These are phyloP conservation scores for Ceramica pisi DNA, from an alignment of 2,888 invertebrate genomes.

Conservation along the genomic window DNA sequence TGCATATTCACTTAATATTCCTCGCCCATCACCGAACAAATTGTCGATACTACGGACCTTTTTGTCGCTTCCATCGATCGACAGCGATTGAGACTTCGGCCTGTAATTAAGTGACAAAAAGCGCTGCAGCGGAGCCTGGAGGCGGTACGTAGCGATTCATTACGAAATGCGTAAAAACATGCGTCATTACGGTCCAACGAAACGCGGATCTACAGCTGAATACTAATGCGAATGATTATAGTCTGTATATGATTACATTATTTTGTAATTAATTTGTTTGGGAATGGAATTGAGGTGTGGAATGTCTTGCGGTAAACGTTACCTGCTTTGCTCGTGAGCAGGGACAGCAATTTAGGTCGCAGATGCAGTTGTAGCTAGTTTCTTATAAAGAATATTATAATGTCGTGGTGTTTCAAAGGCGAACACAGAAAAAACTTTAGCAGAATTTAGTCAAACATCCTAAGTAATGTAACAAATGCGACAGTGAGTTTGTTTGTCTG, in stretches of 20 bases:
- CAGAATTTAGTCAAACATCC: too few relatives aligned
- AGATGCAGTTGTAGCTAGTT: background rate
- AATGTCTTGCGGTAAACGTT: constrained; percentile 13
- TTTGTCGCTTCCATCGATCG: constrained; percentile 53
- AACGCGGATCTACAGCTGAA: constrained; percentile 52
- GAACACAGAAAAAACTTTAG: too few relatives aligned
- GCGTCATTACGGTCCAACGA: constrained; percentile 59
- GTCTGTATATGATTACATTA: constrained; percentile 43
- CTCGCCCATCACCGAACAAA: constrained; percentile 54
- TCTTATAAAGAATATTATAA: background rate
- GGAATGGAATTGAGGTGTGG: constrained; percentile 45
- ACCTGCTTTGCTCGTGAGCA: background rate
- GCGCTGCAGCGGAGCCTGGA: constrained; percentile 33
- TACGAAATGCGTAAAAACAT: constrained; percentile 62
- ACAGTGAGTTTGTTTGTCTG: too few relatives aligned
- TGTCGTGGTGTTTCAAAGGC: background rate
- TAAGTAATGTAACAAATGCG: too few relatives aligned
- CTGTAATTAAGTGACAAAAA: constrained; percentile 72
- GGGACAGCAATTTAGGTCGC: background rate
- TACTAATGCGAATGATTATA: constrained; percentile 57
- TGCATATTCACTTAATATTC: constrained; percentile 56
- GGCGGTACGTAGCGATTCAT: constrained; percentile 59
- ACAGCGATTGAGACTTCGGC: constrained; percentile 68
- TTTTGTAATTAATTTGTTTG: constrained; percentile 57
- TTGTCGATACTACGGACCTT: constrained; percentile 55